Evolutionary conservation across 2,113 vertebrate genomes (phyloP).

Genomic region (Forbesichthys agassizii): DNA sequence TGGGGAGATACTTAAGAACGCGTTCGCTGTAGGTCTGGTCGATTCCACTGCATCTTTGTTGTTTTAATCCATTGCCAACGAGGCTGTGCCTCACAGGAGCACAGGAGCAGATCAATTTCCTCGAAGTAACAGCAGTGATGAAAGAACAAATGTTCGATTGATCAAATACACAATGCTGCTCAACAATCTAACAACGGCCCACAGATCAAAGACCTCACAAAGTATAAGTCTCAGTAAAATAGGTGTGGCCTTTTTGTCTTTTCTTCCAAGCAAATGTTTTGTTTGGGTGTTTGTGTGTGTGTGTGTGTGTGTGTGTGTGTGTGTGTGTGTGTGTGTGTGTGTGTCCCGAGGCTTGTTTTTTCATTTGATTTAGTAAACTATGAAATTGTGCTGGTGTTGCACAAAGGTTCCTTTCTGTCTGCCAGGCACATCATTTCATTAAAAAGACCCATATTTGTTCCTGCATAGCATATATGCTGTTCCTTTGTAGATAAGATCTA

Average conservation of each 20-base stretch:
- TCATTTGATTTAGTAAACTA: neutral
- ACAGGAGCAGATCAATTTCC: neutral
- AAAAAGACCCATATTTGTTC: neutral
- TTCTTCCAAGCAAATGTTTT: too few species aligned
- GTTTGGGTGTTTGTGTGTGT: neutral
- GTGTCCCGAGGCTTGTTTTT: neutral
- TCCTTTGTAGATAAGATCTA: neutral
- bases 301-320: neutral
- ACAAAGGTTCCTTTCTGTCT: neutral
- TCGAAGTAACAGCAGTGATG: conserved; percentile 11
- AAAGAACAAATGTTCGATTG: conserved; percentile 26
- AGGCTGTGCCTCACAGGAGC: conserved; percentile 15
- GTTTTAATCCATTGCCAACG: conserved; percentile 42
- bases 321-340: neutral
- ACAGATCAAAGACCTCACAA: conserved; percentile 1
- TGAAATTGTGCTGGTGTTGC: neutral
- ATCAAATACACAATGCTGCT: conserved; percentile 11
- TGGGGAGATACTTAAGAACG: conserved; percentile 36
- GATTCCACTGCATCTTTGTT: conserved; percentile 10
- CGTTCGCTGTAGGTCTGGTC: conserved; percentile 36
- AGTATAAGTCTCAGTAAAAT: neutral
- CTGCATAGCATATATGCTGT: neutral
- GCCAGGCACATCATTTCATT: neutral
- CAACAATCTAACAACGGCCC: conserved; percentile 13
- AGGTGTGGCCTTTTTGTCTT: neutral